Base-by-base conservation (phyloP, 2,113 vertebrate genomes). In the Colaptes auratus region DNA sequence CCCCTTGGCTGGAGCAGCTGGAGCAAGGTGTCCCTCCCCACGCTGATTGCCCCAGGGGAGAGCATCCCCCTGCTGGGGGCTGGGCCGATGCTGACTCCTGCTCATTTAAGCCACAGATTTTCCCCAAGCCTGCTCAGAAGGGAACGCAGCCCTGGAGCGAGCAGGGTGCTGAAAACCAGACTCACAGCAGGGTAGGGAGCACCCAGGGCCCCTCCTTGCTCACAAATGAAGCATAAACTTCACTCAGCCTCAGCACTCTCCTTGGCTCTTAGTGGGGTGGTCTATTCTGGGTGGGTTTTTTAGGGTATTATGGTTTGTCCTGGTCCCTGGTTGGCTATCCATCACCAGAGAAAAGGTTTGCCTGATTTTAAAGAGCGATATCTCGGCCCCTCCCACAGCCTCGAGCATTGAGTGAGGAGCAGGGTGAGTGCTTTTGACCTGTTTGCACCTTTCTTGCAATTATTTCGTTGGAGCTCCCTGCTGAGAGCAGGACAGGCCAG, bases 251-350 rank as follows among this genome's bases (percentile, higher is more conserved):
- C 7, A 3, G 14, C 16, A 33, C 4, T 44, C 27, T 60, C 12
- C 39, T 84, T 66, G 73, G 20, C 19, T 71, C 6, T 63, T n/a
- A 27, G 11, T 31, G 31, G 77, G 3, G 12, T 24, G 28, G 17
- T 11, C 19, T 10, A 8, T 33, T 31, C 5, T 23, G 42, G 9
- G 1, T 0, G 28, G 5, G 0, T n/a, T 60, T 60, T 83, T 78
- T 28, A 67, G 16, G 65, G 3, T 69, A 8, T 31, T 53, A 31
- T 2, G 1, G 3, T 56, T 60, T 75, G 11, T 83, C 31, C 48
- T 69, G 8, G 12, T 33, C 55, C 27, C 12, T 70, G 2, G 1
- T 42, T 81, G 50, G 13, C 27, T 76, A 8, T 69, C 44, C n/a
- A 50, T 6, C 2, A 5, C 25, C 4, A 14, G n/a, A 36, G 48